These are phyloP conservation scores for Pristionchus exspectatus DNA, from an alignment of 2,888 invertebrate genomes.

Conservation along the genomic window DNA sequence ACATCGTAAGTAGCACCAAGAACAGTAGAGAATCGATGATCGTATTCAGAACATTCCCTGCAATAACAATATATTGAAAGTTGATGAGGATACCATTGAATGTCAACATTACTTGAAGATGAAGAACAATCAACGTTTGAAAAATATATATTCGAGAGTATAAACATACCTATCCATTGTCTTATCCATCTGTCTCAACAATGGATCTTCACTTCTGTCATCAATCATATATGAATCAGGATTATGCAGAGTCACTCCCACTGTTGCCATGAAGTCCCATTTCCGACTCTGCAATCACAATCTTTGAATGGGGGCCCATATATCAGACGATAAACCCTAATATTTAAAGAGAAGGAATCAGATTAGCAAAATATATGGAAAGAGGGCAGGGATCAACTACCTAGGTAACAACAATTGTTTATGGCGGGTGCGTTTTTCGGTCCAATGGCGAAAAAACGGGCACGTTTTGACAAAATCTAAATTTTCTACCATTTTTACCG, in stretches of 20 bases:
- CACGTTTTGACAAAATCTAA: too few relatives aligned
- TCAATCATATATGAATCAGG: slow-evolving; percentile 35
- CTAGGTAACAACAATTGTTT: too few relatives aligned
- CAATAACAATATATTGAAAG: neutral
- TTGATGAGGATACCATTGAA: neutral
- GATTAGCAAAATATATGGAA: too few relatives aligned
- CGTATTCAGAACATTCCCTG: neutral
- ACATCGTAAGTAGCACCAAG: neutral
- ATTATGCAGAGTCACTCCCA: neutral
- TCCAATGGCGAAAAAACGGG: too few relatives aligned
- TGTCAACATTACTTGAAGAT: neutral
- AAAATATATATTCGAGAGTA: neutral
- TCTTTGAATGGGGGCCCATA: too few relatives aligned
- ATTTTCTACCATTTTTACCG: too few relatives aligned
- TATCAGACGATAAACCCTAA: neutral
- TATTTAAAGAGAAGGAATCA: neutral
- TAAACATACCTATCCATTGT: neutral
- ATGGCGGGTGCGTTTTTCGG: too few relatives aligned
- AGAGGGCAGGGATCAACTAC: too few relatives aligned
- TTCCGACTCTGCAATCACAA: neutral
- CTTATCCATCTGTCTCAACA: neutral
- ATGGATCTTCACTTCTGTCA: neutral
- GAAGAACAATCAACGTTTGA: neutral
- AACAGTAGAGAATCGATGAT: neutral
- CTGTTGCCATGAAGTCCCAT: slow-evolving; percentile 20